Percentiles rank a stretch among this genome's conserved stretches.
Evolutionary conservation across 1,140 invertebrate genomes (phyloP).

Genomic region (Musca domestica): DNA sequence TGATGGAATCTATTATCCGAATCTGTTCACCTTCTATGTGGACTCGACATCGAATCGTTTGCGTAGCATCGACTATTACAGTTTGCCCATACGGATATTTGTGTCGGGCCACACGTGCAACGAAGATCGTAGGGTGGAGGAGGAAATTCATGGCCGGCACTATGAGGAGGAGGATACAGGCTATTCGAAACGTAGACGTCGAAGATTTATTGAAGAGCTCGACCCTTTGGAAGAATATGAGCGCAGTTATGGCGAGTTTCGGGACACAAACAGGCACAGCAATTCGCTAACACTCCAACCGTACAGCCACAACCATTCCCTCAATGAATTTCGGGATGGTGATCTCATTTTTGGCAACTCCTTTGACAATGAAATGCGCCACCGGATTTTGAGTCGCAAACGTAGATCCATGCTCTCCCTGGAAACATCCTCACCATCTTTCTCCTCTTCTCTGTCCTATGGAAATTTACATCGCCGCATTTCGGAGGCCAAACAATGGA

Average conservation of each 20-base stretch:
- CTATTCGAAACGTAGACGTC: slow-evolving; percentile 42
- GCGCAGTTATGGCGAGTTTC: slow-evolving; percentile 32
- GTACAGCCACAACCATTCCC: slow-evolving; percentile 37
- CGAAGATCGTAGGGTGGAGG: slow-evolving; percentile 60
- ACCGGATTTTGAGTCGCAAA: slow-evolving; percentile 58
- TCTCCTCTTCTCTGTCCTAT: not conserved
- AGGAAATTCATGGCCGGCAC: slow-evolving; percentile 55
- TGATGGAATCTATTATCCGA: slow-evolving; percentile 76
- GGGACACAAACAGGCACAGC: not conserved
- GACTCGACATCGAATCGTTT: slow-evolving; percentile 78
- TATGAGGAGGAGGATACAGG: slow-evolving; percentile 56
- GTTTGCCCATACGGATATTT: slow-evolving; percentile 73
- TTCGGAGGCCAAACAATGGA: slow-evolving; percentile 75
- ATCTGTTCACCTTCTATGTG: slow-evolving; percentile 80
- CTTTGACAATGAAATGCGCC: slow-evolving; percentile 53
- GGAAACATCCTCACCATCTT: slow-evolving; percentile 33
- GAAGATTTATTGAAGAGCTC: not conserved
- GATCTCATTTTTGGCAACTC: slow-evolving; percentile 49
- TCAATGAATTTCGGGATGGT: slow-evolving; percentile 41
- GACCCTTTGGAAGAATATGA: slow-evolving; percentile 6
- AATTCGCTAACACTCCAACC: not conserved
- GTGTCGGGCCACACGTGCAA: slow-evolving; percentile 73
- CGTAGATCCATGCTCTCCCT: slow-evolving; percentile 54
- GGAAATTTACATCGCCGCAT: slow-evolving; percentile 31
- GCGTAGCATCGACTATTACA: slow-evolving; percentile 79